These are phyloP conservation scores for Balaeniceps rex DNA, from an alignment of 2,113 vertebrate genomes.

Conservation along the genomic window DNA sequence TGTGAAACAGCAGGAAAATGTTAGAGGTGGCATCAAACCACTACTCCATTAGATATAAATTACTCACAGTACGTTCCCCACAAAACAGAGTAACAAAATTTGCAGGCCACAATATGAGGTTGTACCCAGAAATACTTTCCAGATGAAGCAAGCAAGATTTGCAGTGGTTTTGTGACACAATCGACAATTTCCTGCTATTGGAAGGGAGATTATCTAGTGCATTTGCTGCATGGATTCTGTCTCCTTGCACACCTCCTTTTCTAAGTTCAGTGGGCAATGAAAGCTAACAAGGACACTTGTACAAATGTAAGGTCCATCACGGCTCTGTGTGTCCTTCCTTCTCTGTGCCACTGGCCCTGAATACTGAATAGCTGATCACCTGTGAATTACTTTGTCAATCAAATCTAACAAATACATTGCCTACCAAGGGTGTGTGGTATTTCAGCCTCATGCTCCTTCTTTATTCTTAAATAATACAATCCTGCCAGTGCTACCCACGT, in stretches of 20 bases:
- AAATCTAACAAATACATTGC: not conserved
- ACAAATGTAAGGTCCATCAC: not conserved
- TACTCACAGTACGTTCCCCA: conserved; percentile 21
- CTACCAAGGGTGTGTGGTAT: accelerated
- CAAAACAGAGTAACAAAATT: conserved; percentile 28
- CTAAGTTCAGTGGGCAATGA: not conserved
- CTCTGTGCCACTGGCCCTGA: not conserved
- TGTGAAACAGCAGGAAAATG: conserved; percentile 31
- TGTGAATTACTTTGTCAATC: not conserved
- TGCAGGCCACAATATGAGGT: not conserved
- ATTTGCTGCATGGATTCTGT: not conserved
- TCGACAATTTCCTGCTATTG: not conserved
- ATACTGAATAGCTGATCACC: not conserved
- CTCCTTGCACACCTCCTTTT: not conserved
- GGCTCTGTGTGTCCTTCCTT: not conserved
- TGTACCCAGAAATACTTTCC: conserved; percentile 57
- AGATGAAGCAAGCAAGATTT: conserved; percentile 27
- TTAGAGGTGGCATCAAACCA: conserved; percentile 42
- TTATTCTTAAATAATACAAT: not conserved
- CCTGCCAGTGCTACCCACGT: not conserved
- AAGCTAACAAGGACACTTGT: not conserved
- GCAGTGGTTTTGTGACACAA: conserved; percentile 15
- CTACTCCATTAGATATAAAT: not conserved
- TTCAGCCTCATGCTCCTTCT: not conserved
- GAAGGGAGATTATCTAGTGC: not conserved